Conservation (phyloP, 2,888 invertebrate species). For the Cryptus viduatorius region DNA sequence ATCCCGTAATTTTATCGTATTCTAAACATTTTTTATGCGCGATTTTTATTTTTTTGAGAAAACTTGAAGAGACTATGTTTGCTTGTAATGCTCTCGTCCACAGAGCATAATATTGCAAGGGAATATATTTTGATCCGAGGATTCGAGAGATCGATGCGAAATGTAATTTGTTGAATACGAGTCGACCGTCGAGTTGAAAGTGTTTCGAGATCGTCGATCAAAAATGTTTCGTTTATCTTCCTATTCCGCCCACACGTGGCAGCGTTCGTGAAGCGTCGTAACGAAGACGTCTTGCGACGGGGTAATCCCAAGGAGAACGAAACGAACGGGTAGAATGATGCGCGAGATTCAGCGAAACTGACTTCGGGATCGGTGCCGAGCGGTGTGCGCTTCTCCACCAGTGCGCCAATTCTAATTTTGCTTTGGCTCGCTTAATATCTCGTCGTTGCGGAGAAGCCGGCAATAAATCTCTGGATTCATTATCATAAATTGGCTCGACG, state of each 20-base stretch:
- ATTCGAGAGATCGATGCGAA: no score
- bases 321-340: constrained; percentile 48
- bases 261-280: constrained; percentile 51
- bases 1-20: neutral
- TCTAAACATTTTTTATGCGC: no score
- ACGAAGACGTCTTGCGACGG: constrained; percentile 64
- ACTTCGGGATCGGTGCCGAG: constrained; percentile 57
- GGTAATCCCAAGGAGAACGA: constrained; percentile 34
- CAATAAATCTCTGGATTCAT: constrained; percentile 82
- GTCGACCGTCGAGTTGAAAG: no score
- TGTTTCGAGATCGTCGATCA: no score
- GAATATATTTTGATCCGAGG: no score
- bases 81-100: no score
- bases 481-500: constrained; percentile 82
- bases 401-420: constrained; percentile 81
- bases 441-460: constrained; percentile 78
- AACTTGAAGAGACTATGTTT: no score
- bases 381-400: constrained; percentile 61
- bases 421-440: constrained; percentile 79
- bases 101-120: no score
- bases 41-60: no score
- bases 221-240: no score
- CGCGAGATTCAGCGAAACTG: constrained; percentile 45
- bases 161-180: no score
- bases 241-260: neutral